These are phyloP conservation scores for Phengaris alcon DNA, from an alignment of 2,888 invertebrate species.

Conservation along the genomic window DNA sequence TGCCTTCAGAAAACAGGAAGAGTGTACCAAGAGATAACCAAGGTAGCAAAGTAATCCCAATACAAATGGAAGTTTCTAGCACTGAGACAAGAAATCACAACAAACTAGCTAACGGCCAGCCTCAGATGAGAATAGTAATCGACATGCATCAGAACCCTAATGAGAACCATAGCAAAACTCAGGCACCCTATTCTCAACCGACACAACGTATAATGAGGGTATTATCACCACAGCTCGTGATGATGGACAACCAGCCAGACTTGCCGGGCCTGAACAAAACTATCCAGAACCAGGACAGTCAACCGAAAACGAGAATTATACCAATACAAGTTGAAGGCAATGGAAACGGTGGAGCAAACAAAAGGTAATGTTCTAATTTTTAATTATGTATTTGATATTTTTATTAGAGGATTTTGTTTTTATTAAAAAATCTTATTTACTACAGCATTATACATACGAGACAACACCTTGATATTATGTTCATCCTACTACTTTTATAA, in stretches of 20 bases:
- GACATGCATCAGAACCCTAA: slow-evolving; percentile 64
- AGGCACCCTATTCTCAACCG: slow-evolving; percentile 63
- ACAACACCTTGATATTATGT: too few species aligned
- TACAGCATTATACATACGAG: too few species aligned
- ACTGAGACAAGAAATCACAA: slow-evolving; percentile 58
- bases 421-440: too few species aligned
- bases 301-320: slow-evolving; percentile 78
- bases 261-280: slow-evolving; percentile 62
- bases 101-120: slow-evolving; percentile 55
- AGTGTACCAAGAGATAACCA: slow-evolving; percentile 64
- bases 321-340: slow-evolving; percentile 81
- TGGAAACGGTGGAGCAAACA: slow-evolving; percentile 59
- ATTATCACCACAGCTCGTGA: slow-evolving; percentile 74
- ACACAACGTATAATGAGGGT: slow-evolving; percentile 77
- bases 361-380: slow-evolving; percentile 51
- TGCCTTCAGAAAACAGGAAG: slow-evolving; percentile 69
- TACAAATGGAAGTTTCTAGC: slow-evolving; percentile 81
- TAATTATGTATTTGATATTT: neutral
- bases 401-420: too few species aligned
- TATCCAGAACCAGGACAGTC: slow-evolving; percentile 57
- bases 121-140: slow-evolving; percentile 70
- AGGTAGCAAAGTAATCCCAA: slow-evolving; percentile 81
- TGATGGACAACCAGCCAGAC: slow-evolving; percentile 68
- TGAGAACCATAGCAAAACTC: slow-evolving; percentile 45
- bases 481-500: too few species aligned